Conservation (phyloP, 2,888 invertebrate genomes). For the Lucinisca nassula region DNA sequence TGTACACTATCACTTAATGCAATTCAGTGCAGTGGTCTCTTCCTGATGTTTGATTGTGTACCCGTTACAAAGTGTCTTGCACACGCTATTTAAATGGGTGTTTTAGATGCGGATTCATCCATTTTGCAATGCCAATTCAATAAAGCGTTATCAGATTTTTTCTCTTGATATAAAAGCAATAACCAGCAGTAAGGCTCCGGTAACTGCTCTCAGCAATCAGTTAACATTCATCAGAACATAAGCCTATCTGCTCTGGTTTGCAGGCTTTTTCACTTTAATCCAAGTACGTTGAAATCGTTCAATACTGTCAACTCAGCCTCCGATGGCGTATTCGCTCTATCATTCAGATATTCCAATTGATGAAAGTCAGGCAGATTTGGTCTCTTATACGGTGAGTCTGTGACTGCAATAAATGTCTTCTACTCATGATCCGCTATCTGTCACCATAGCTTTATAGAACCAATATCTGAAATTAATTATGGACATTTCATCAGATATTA, state of each 20-base stretch:
- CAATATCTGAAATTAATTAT: slow-evolving; percentile 11
- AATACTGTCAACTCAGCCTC: background rate
- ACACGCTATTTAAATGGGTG: too few species aligned
- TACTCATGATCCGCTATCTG: background rate
- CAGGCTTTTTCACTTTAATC: background rate
- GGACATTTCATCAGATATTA: background rate
- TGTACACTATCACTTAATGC: too few species aligned
- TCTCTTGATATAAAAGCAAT: too few species aligned
- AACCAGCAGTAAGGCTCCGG: too few species aligned
- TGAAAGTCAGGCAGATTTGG: background rate
- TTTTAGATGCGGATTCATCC: too few species aligned
- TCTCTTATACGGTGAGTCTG: background rate
- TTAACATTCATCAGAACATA: too few species aligned
- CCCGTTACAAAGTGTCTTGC: too few species aligned
- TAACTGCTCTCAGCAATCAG: too few species aligned
- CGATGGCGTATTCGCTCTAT: background rate
- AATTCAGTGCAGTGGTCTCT: too few species aligned
- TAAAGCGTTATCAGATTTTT: too few species aligned
- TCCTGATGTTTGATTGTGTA: too few species aligned
- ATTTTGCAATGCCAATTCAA: too few species aligned
- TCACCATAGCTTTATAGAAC: background rate
- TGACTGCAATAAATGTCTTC: background rate
- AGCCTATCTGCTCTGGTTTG: background rate
- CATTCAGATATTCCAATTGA: background rate
- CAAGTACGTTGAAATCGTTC: background rate